Percentiles rank a stretch among this genome's conserved stretches.
These are phyloP conservation scores for Rostratula benghalensis DNA, from an alignment of 2,113 vertebrate species.

Conservation along the genomic window DNA sequence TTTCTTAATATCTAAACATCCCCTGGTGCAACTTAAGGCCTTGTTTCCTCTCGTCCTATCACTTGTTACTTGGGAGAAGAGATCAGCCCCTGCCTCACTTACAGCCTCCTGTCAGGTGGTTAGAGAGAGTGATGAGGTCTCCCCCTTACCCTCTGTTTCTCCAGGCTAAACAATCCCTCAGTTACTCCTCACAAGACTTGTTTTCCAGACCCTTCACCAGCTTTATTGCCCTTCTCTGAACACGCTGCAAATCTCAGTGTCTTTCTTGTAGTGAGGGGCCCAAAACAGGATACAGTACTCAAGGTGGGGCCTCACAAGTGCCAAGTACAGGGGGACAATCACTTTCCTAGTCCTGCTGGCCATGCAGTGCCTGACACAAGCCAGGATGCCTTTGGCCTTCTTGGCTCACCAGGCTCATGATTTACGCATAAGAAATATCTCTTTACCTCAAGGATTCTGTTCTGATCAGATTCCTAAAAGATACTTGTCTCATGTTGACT, in stretches of 20 bases:
- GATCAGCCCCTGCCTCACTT: not conserved
- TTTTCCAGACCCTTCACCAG: not conserved
- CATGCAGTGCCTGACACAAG: not conserved
- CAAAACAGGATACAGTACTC: not conserved
- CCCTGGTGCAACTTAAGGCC: not conserved
- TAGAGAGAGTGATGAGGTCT: accelerated
- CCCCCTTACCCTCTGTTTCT: not conserved
- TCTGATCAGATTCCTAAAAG: not conserved
- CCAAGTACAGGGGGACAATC: accelerated
- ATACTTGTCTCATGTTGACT: not conserved
- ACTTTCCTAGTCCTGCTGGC: not conserved
- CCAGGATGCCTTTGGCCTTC: not conserved
- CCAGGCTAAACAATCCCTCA: not conserved
- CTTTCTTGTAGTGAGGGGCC: not conserved
- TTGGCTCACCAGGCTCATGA: not conserved
- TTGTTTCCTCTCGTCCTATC: not conserved
- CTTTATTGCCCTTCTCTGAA: accelerated
- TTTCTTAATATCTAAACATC: not conserved
- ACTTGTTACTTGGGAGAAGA: not conserved
- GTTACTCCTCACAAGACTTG: not conserved
- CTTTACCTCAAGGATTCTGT: not conserved
- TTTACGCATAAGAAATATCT: not conserved
- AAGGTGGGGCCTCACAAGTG: accelerated
- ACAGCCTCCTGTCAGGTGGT: not conserved
- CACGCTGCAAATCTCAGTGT: accelerated